Conservation (phyloP, 2,113 vertebrate genomes). For the Tichodroma muraria region DNA sequence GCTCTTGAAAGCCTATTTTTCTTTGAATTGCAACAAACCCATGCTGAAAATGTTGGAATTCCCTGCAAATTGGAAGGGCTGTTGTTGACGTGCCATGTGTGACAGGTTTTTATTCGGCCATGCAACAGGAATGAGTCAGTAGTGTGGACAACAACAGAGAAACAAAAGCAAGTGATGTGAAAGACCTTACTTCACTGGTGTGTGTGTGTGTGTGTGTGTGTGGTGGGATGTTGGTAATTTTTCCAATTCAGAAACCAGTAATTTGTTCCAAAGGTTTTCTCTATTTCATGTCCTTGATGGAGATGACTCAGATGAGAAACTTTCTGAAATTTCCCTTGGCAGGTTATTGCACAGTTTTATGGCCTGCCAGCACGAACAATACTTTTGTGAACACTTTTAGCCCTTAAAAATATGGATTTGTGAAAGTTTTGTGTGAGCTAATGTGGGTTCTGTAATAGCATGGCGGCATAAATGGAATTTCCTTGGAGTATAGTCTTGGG, state of each 20-base stretch:
- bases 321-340: conserved; percentile 22
- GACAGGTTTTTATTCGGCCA: neutral
- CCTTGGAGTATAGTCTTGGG: neutral
- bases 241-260: neutral
- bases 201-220: neutral
- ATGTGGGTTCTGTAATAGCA: neutral
- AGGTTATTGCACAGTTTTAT: conserved; percentile 7
- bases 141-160: neutral
- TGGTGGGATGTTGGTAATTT: neutral
- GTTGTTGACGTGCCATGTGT: neutral
- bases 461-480: neutral
- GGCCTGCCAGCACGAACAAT: neutral
- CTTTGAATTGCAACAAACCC: neutral
- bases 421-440: neutral
- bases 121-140: neutral
- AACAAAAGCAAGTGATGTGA: neutral
- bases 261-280: conserved; percentile 42
- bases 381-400: neutral
- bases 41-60: neutral
- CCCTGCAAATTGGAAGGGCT: neutral
- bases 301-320: conserved; percentile 15
- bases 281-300: neutral
- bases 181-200: neutral
- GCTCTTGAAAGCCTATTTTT: neutral
- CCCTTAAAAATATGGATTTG: neutral